phyloP scores from a whole-genome alignment of 2,113 vertebrate genomes.

The Pipra filicauda region DNA sequence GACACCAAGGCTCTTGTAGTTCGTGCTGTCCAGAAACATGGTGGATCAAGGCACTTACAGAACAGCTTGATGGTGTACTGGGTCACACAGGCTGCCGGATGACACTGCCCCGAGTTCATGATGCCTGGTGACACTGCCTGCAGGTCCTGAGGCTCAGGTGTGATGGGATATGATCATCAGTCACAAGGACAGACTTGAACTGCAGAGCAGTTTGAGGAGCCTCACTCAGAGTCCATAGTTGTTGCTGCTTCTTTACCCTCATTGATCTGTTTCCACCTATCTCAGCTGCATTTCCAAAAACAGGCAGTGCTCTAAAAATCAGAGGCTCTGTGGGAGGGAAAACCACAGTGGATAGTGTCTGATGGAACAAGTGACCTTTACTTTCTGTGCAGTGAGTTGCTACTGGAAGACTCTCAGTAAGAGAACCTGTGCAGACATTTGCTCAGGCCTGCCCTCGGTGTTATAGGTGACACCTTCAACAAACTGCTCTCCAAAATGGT shows the following conservation, averaged over 20 bases:
- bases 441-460: background rate
- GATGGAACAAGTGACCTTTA: rapidly evolving
- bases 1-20: too few relatives aligned
- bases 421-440: background rate
- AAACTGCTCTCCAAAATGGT: background rate
- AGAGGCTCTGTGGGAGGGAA: background rate
- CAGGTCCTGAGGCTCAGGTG: background rate
- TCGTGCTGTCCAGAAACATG: rapidly evolving
- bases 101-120: background rate
- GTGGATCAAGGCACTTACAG: background rate
- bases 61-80: rapidly evolving
- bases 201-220: background rate
- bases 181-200: too few relatives aligned
- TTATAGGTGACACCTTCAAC: background rate
- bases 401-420: too few relatives aligned
- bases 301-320: background rate
- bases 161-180: rapidly evolving
- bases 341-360: rapidly evolving
- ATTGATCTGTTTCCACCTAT: rapidly evolving
- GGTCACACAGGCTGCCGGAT: background rate
- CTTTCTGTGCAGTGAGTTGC: rapidly evolving
- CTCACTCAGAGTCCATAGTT: rapidly evolving
- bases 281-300: background rate
- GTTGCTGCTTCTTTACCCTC: background rate
- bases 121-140: background rate